Evolutionary conservation across 1,140 invertebrate species (phyloP), one percentile per base, ranked within the genome.

Genomic region (Procambarus clarkii): DNA sequence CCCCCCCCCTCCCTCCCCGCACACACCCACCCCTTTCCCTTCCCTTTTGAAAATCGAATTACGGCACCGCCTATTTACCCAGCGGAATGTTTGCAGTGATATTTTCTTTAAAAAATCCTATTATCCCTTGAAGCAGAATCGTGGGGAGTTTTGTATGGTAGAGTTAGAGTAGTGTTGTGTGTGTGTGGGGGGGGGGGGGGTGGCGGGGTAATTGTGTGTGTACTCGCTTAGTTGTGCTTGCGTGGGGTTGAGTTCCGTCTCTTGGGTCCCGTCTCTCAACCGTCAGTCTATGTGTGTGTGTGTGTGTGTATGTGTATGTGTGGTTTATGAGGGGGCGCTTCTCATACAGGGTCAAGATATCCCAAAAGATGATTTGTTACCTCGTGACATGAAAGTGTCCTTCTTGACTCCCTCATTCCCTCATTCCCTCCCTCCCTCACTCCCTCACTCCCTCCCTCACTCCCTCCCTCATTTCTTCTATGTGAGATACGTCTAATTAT

Each of bases 41-140:
- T n/a, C 69, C n/a, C n/a, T 74, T 74, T 24, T n/a, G 69, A 34
- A 74, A 74, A 74, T 74, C 69, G 69, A 74, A 74, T 74, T 74
- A 74, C 34, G 69, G 69, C 34, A 2, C 69, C 69, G 34, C 34
- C 69, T 74, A 34, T 74, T 74, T 74, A 74, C 21, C 69, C 11
- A 74, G 69, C 11, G 69, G 60, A 64, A 9, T 9, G 60, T 64
- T 64, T 64, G 60, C 0, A 21, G 24, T 21, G 69, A 74, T 24
- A 34, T 74, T 34, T 74, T 74, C n/a, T 74, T 11, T 54, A 54
- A 54, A 74, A 34, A 21, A 74, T 34, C n/a, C n/a, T 74, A 24
- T 74, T 74, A 24, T 74, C 69, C 34, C 69, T 64, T 18, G 9
- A 64, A 21, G 60, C 15, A 4, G 60, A 64, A 64, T 64, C 13